Base-by-base conservation (phyloP, 37 sponge, comb jelly and placozoan species). In the Spongilla lacustris region DNA sequence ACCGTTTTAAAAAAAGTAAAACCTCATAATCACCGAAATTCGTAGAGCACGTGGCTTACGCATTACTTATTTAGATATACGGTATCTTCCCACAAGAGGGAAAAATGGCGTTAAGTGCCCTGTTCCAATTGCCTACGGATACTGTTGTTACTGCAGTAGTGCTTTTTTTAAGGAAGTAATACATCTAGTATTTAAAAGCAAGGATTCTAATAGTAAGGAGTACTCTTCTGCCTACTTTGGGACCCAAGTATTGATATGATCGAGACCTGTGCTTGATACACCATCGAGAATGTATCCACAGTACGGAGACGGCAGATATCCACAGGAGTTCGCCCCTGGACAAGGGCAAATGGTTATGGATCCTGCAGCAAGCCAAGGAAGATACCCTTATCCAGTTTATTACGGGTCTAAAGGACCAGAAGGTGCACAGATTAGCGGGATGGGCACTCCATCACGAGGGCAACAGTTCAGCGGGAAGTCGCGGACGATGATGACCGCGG, bases 51-150 rank as follows among this genome's bases (percentile, higher is more conserved):
- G 46, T 46, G 46, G 46, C 46, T 46, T 46, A 46, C 8, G 8
- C 46, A 46, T 34, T 87, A 88, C 49, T 76, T 76, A 82, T n/a
- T 82, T 69, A 50, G 21, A 78, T 85, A 91, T 91, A 86, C 91
- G 87, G 91, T 91, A 91, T 86, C 84, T 77, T 69, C 79, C 84
- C 91, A 90, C 87, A 91, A 82, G 68, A 68, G 38, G 79, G 81
- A 36, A 89, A 89, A 89, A 88, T 77, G 78, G 83, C 78, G 78
- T 68, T 27, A 24, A 22, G 76, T 66, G 49, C 21, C 36, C 82
- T 74, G 69, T 69, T 27, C 67, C 75, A 32, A 27, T 10, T 68
- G 11, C 49, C 75, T 68, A 24, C 68, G 68, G 88, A 81, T 75
- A 11, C 25, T 35, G 35, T 30, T 71, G 28, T 30, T 70, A 30